A percentile compares a stretch with the other conserved stretches of the same genome.
These are phyloP conservation scores for Trogon melanurus DNA, from an alignment of 2,113 vertebrate species.

Conservation along the genomic window DNA sequence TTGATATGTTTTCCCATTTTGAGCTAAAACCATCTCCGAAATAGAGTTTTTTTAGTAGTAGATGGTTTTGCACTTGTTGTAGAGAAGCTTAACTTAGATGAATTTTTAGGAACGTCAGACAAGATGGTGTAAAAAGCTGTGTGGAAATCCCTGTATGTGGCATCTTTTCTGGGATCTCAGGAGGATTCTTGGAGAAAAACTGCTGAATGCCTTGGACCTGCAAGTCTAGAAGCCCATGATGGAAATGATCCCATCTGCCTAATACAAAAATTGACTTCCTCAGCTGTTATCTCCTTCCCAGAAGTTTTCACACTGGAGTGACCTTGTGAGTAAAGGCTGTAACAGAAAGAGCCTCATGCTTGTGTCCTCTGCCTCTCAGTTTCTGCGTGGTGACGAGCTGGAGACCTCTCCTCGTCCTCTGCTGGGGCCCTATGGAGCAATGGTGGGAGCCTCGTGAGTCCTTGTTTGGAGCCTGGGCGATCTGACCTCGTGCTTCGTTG, in stretches of 20 bases:
- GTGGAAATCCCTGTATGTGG: neutral
- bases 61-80: neutral
- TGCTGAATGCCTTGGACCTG: neutral
- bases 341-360: neutral
- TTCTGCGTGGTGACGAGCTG: neutral
- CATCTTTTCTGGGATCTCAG: neutral
- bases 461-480: neutral
- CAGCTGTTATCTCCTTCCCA: neutral
- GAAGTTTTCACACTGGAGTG: neutral
- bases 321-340: neutral
- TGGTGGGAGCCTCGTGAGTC: neutral
- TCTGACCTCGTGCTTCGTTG: neutral
- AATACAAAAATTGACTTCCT: neutral
- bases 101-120: neutral
- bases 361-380: rapidly evolving
- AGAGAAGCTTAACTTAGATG: neutral
- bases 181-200: neutral
- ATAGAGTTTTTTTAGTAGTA: neutral
- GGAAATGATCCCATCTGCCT: neutral
- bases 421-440: rapidly evolving
- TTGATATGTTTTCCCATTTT: neutral
- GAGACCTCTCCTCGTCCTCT: neutral
- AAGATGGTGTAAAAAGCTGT: neutral
- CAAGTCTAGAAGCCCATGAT: neutral
- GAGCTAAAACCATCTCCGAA: neutral